Evolutionary conservation across 2,888 invertebrate genomes (phyloP).

Genomic region (Graphium colonna): DNA sequence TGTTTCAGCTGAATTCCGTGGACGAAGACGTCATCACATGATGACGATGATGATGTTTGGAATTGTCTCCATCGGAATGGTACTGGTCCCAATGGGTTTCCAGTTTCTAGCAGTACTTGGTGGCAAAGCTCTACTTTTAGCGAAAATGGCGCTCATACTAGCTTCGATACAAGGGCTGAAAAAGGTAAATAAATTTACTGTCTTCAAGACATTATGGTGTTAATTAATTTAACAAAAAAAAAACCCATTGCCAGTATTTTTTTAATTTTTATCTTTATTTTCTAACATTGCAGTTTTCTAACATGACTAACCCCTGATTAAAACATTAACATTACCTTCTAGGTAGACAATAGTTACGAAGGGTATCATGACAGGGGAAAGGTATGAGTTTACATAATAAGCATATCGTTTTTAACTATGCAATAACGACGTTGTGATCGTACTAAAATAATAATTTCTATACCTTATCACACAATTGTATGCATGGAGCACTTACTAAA

Average conservation of each 20-base stretch:
- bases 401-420: slow-evolving; percentile 26
- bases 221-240: too few species aligned
- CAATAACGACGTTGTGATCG: not conserved
- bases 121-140: slow-evolving; percentile 88
- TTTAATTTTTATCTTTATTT: too few species aligned
- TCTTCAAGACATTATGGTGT: too few species aligned
- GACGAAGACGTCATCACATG: slow-evolving; percentile 83
- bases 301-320: slow-evolving; percentile 31
- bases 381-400: slow-evolving; percentile 53
- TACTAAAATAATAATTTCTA: slow-evolving; percentile 5
- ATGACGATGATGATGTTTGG: slow-evolving; percentile 90
- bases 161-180: slow-evolving; percentile 90
- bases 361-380: slow-evolving; percentile 69
- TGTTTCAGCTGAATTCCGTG: slow-evolving; percentile 68
- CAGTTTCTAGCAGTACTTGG: slow-evolving; percentile 90
- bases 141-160: slow-evolving; percentile 89
- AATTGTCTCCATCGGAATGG: slow-evolving; percentile 86
- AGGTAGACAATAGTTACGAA: slow-evolving; percentile 68
- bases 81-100: slow-evolving; percentile 90
- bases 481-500: slow-evolving; percentile 51
- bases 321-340: slow-evolving; percentile 56
- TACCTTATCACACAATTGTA: slow-evolving; percentile 26
- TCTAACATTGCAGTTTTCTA: too few species aligned
- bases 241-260: too few species aligned
- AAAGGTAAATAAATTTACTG: slow-evolving; percentile 69